These are phyloP conservation scores for Dendrocopos noguchii DNA, from an alignment of 2,113 vertebrate genomes.

Conservation along the genomic window DNA sequence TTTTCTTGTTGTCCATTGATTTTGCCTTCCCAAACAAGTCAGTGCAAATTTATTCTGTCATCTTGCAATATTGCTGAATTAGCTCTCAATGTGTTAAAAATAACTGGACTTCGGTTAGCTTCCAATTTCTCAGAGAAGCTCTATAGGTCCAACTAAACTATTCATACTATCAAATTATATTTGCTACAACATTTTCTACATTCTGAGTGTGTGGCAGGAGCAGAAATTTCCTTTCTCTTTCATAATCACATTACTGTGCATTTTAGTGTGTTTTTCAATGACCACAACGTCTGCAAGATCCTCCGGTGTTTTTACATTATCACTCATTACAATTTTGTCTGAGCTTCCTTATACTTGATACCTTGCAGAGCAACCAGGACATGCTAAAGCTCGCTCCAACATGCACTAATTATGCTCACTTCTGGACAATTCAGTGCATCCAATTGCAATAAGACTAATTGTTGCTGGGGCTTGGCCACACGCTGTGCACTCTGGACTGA, in stretches of 20 bases:
- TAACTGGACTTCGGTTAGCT: not conserved
- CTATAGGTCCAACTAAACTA: not conserved
- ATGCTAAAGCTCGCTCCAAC: not conserved
- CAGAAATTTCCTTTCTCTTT: not conserved
- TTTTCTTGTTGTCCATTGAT: not conserved
- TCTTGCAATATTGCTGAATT: not conserved
- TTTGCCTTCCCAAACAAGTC: not conserved
- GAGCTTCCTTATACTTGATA: not conserved
- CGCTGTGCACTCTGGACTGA: not conserved
- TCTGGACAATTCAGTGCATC: not conserved
- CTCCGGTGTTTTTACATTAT: not conserved
- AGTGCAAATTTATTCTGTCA: not conserved
- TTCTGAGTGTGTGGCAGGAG: not conserved
- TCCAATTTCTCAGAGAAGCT: not conserved
- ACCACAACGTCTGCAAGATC: not conserved
- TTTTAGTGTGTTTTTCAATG: not conserved
- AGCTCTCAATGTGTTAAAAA: not conserved
- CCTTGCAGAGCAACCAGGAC: not conserved
- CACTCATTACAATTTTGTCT: not conserved
- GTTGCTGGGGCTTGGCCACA: not conserved
- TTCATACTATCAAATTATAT: not conserved
- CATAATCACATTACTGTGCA: not conserved
- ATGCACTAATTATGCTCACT: not conserved
- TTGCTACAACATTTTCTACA: not conserved
- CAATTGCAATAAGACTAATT: not conserved